phyloP scores from a whole-genome alignment of 1,140 invertebrate species.

The Protaetia brevitarsis region DNA sequence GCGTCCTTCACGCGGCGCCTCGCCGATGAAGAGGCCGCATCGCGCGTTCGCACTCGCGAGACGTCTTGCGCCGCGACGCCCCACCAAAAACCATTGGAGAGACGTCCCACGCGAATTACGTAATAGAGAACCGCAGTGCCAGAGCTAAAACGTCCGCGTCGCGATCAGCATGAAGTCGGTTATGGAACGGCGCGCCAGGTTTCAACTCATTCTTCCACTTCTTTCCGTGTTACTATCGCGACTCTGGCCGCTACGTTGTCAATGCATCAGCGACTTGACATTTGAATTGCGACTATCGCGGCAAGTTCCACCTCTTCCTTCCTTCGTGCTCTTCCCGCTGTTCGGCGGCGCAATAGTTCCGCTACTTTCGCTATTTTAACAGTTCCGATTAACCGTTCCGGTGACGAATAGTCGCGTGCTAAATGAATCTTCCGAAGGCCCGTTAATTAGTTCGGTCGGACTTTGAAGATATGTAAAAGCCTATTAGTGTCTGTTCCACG shows the following conservation, averaged over 20 bases:
- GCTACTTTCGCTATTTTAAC: background rate
- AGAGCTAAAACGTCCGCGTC: constrained; percentile 28
- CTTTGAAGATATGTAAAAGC: too few species aligned
- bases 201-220: constrained; percentile 3
- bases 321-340: background rate
- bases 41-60: background rate
- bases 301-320: background rate
- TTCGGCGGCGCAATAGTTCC: background rate
- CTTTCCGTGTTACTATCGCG: background rate
- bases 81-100: background rate
- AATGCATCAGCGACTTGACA: background rate
- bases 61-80: constrained; percentile 28
- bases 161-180: constrained; percentile 19
- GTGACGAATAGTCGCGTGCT: too few species aligned
- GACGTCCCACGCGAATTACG: constrained; percentile 27
- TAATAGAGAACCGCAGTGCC: constrained; percentile 33
- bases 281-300: background rate
- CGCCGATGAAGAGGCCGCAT: background rate
- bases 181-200: background rate
- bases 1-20: background rate
- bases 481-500: too few species aligned
- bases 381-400: background rate
- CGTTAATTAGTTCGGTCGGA: too few species aligned
- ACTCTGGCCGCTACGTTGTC: background rate
- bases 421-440: too few species aligned